Base-by-base conservation (phyloP, 2,113 vertebrate genomes). In the Mixornis gularis region DNA sequence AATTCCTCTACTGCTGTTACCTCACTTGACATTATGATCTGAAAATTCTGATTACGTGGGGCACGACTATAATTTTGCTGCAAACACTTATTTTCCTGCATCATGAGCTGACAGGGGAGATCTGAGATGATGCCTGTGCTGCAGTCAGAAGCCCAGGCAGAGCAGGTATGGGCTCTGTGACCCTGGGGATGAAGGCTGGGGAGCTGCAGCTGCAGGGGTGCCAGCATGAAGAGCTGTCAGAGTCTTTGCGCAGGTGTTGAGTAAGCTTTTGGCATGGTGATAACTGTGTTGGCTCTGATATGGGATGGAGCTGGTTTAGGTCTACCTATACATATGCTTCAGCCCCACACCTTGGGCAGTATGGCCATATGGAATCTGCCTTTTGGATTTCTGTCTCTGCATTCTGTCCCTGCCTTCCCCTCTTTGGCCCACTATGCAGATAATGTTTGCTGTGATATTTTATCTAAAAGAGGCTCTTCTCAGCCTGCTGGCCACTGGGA, bases 201-300 rank as follows among this genome's bases (percentile, higher is more conserved):
- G 62, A 56, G 19, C 52, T 40, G 79, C 53, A 70, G 22, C 43
- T 63, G 52, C 56, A 26, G 41, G 19, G 43, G 2, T 46, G 22
- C 34, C 9, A 18, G 51, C 16, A 5, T 1, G 7, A 30, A 56
- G 26, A 73, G 15, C 12, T 65, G 27, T 24, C 27, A 30, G 69
- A 49, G 8, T 14, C 26, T 16, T 27, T 71, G 58, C 24, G 10
- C 43, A n/a, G n/a, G 17, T 36, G 0, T 0, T 16, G 13, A 13
- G 22, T 25, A 34, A 46, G 27, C 36, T 60, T 78, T 55, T 55
- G 56, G 20, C 18, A 27, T 15, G 11, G 3, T 12, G 12, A 6
- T 16, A 49, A 12, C 15, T 17, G 7, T 6, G 30, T 5, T 22
- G 44, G 25, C 24, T 74, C 73, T 68, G 52, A 15, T 16, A 53